phyloP scores from a whole-genome alignment of 2,888 invertebrate genomes.

The Hetaerina titia region DNA sequence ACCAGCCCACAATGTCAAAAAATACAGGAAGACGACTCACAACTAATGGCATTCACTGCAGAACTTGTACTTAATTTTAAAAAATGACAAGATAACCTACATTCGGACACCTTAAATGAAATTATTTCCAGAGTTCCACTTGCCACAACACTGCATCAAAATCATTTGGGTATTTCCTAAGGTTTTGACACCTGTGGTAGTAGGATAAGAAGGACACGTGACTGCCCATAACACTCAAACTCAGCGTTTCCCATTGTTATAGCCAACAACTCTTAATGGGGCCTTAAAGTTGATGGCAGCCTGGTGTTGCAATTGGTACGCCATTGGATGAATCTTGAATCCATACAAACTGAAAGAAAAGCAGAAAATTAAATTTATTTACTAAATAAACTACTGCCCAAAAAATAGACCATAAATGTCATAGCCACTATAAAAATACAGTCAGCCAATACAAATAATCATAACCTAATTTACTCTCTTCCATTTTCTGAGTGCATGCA shows the following conservation, averaged over 20 bases:
- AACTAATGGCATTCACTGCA: not conserved
- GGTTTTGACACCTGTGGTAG: not conserved
- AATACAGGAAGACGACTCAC: not conserved
- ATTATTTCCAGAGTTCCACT: slow-evolving; percentile 40
- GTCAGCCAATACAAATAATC: too few relatives aligned
- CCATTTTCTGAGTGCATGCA: too few relatives aligned
- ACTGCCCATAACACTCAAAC: not conserved
- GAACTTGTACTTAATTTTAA: not conserved
- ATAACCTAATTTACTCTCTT: too few relatives aligned
- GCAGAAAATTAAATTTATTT: slow-evolving; percentile 8
- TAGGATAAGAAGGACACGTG: slow-evolving; percentile 9
- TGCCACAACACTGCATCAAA: not conserved
- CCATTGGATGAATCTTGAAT: slow-evolving; percentile 99
- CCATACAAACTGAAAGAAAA: slow-evolving; percentile 93
- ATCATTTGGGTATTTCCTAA: not conserved
- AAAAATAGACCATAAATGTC: not conserved
- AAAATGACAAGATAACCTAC: slow-evolving; percentile 15
- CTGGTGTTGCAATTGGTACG: slow-evolving; percentile 98
- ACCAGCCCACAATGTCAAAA: slow-evolving; percentile 24
- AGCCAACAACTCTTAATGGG: slow-evolving; percentile 91
- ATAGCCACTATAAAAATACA: too few relatives aligned
- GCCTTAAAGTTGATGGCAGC: slow-evolving; percentile 95
- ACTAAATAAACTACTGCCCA: too few relatives aligned
- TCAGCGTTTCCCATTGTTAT: slow-evolving; percentile 94
- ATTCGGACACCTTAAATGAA: slow-evolving; percentile 10